phyloP scores from a whole-genome alignment of 2,888 invertebrate genomes.

The Cryptophagus acutangulus region DNA sequence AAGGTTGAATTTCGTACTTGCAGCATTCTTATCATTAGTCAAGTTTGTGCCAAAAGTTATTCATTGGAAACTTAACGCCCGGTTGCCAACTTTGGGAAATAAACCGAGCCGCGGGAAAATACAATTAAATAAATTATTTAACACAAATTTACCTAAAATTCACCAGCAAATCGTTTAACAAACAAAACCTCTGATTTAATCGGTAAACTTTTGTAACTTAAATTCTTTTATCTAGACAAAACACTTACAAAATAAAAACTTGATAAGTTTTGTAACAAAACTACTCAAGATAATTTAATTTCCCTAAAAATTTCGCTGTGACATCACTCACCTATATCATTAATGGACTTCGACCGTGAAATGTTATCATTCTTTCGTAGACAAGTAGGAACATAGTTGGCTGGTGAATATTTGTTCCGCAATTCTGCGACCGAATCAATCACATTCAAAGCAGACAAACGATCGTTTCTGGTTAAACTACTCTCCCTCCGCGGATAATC shows the following conservation, averaged over 20 bases:
- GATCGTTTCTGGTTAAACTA: conserved; percentile 37
- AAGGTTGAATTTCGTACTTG: too few relatives aligned
- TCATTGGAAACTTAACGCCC: too few relatives aligned
- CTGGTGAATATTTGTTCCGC: conserved; percentile 71
- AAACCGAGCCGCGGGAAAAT: too few relatives aligned
- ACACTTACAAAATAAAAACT: neutral
- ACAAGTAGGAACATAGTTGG: conserved; percentile 62
- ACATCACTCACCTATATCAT: conserved; percentile 51
- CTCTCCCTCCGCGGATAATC: conserved; percentile 55
- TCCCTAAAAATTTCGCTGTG: neutral
- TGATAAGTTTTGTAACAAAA: neutral
- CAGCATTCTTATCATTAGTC: too few relatives aligned
- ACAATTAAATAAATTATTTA: too few relatives aligned
- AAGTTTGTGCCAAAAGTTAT: too few relatives aligned
- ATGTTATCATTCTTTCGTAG: conserved; percentile 42
- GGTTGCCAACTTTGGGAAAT: too few relatives aligned
- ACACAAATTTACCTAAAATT: too few relatives aligned
- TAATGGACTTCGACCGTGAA: conserved; percentile 54
- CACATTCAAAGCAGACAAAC: conserved; percentile 35
- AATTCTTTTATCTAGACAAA: neutral
- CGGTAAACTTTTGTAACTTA: too few relatives aligned
- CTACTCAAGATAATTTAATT: too few relatives aligned
- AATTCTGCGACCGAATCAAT: conserved; percentile 56
- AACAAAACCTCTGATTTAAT: too few relatives aligned
- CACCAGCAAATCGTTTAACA: too few relatives aligned